These are phyloP conservation scores for Otocyon megalotis DNA, from an alignment of 2,113 vertebrate genomes.

Conservation along the genomic window DNA sequence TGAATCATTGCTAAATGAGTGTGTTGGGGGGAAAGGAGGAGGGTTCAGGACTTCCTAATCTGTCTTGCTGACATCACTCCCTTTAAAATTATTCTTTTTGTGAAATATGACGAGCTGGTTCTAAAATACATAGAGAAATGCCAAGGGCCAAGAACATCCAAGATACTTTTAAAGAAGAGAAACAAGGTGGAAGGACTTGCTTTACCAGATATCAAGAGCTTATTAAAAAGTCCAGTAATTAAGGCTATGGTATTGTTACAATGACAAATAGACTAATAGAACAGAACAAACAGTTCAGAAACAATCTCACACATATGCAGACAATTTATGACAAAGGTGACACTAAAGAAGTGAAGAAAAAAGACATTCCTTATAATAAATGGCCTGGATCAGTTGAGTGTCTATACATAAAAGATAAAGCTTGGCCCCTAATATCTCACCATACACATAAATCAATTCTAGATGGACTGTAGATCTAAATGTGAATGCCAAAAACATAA, in stretches of 20 bases:
- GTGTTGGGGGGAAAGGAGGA: background rate
- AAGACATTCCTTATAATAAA: constrained; percentile 34
- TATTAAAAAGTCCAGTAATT: constrained; percentile 16
- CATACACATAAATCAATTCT: constrained; percentile 32
- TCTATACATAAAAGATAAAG: constrained; percentile 12
- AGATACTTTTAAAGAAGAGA: constrained; percentile 41
- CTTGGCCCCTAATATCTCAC: background rate
- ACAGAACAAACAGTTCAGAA: constrained; percentile 55
- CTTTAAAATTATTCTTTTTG: background rate
- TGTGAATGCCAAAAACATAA: constrained; percentile 50
- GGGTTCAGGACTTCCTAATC: background rate
- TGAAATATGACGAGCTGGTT: background rate
- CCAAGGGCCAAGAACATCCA: constrained; percentile 22
- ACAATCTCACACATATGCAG: constrained; percentile 6
- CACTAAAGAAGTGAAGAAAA: background rate
- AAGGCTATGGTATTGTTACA: background rate
- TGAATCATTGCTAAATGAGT: background rate
- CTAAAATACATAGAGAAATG: constrained; percentile 16
- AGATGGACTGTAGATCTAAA: background rate
- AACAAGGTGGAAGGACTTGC: background rate
- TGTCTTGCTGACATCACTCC: background rate
- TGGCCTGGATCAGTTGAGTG: background rate
- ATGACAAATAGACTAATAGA: constrained; percentile 54
- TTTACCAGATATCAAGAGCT: constrained; percentile 47
- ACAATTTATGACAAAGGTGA: constrained; percentile 38